Conservation (phyloP, 2,888 invertebrate genomes). For the Gasteruption jaculator region DNA sequence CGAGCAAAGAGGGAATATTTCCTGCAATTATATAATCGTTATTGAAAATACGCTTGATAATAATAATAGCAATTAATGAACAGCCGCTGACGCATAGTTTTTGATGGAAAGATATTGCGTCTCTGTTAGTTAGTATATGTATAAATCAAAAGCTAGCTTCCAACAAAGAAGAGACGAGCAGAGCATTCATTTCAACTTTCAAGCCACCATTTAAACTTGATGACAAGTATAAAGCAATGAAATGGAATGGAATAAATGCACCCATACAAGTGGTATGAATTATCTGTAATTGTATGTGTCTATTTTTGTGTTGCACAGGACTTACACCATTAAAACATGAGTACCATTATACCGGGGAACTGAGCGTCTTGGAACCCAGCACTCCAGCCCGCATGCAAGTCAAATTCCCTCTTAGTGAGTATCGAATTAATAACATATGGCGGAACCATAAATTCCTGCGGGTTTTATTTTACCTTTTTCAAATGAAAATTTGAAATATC, state of each 20-base stretch:
- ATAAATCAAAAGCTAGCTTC: too few relatives aligned
- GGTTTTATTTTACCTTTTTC: too few relatives aligned
- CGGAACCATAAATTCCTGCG: too few relatives aligned
- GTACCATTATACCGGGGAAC: slow-evolving; percentile 71
- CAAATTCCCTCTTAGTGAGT: slow-evolving; percentile 76
- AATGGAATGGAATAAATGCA: slow-evolving; percentile 42
- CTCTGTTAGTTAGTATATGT: too few relatives aligned
- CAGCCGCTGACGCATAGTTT: too few relatives aligned
- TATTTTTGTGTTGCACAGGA: slow-evolving; percentile 45
- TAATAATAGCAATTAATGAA: too few relatives aligned
- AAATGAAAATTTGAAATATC: too few relatives aligned
- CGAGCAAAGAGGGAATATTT: too few relatives aligned
- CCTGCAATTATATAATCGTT: too few relatives aligned
- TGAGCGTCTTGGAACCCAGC: slow-evolving; percentile 62
- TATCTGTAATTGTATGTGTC: slow-evolving; percentile 31
- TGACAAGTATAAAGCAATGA: slow-evolving; percentile 26
- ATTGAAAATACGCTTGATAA: too few relatives aligned
- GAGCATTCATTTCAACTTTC: slow-evolving; percentile 8
- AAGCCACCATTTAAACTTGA: slow-evolving; percentile 21
- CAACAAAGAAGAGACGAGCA: too few relatives aligned
- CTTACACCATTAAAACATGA: slow-evolving; percentile 74
- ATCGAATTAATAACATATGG: slow-evolving; percentile 6
- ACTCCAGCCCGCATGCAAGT: slow-evolving; percentile 71
- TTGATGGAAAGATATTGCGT: too few relatives aligned
- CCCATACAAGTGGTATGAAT: slow-evolving; percentile 38